Evolutionary conservation across 2,797 vertebrate genomes (phyloP).

Genomic region (Chelon auratus): DNA sequence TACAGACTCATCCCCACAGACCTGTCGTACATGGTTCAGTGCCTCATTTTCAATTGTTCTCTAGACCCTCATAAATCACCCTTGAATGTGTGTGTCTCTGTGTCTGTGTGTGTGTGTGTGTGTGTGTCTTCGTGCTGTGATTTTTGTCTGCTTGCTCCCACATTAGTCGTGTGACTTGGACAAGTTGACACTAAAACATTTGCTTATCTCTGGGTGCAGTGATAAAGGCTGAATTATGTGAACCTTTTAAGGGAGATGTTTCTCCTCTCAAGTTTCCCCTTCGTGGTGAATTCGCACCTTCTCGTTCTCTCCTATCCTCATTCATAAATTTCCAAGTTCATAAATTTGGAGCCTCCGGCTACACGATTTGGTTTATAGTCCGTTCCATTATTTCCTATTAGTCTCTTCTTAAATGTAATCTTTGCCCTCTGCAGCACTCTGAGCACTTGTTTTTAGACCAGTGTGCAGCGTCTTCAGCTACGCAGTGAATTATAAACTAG

Average conservation of each 20-base stretch:
- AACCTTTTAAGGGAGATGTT: constrained; percentile 21
- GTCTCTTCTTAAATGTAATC: not conserved
- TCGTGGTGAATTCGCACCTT: constrained; percentile 11
- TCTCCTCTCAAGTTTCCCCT: not conserved
- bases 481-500: constrained; percentile 8
- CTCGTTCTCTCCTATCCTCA: not conserved
- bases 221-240: constrained; percentile 33
- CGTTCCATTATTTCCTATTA: constrained; percentile 2
- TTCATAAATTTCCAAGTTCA: constrained; percentile 35
- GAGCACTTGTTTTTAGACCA: not conserved
- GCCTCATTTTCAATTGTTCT: constrained; percentile 79
- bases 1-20: constrained; percentile 62
- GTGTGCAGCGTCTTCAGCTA: not conserved
- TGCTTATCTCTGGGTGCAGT: constrained; percentile 12
- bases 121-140: constrained; percentile 25
- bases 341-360: constrained; percentile 28
- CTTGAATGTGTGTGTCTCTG: constrained; percentile 35
- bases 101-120: constrained; percentile 15
- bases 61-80: constrained; percentile 74
- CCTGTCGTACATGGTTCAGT: constrained; percentile 71
- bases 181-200: constrained; percentile 47
- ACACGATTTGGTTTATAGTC: constrained; percentile 4
- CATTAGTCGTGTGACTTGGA: constrained; percentile 41
- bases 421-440: not conserved
- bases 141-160: constrained; percentile 54